Conservation (phyloP, 2,797 vertebrate species). For the Lepilemur septentrionalis region DNA sequence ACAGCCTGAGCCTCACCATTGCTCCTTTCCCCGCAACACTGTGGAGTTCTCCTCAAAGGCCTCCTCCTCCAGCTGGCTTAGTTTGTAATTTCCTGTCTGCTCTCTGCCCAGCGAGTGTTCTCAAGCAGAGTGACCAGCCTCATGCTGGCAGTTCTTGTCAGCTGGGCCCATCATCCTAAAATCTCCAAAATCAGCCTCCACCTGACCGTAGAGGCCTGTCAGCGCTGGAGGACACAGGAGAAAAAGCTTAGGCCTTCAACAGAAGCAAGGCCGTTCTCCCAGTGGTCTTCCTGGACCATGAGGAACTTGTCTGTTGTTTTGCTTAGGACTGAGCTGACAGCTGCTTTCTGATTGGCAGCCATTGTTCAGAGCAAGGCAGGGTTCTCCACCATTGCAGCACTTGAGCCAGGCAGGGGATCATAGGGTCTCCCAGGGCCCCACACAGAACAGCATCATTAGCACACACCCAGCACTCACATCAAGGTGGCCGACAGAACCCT, state of each 20-base stretch:
- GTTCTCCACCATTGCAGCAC: fast-evolving
- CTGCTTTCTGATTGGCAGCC: background rate
- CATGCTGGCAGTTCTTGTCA: fast-evolving
- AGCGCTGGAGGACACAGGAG: fast-evolving
- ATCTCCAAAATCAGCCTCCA: background rate
- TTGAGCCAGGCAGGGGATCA: background rate
- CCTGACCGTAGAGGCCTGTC: fast-evolving
- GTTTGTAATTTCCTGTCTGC: background rate
- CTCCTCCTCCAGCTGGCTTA: too few relatives aligned
- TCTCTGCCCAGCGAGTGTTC: background rate
- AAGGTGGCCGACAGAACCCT: background rate
- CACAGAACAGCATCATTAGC: fast-evolving
- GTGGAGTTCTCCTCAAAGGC: background rate
- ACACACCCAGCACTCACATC: fast-evolving
- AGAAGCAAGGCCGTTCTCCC: background rate
- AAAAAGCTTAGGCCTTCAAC: background rate
- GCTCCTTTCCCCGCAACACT: background rate
- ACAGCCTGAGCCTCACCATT: background rate
- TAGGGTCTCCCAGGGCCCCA: background rate
- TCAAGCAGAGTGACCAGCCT: background rate
- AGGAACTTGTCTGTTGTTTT: background rate
- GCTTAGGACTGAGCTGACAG: background rate
- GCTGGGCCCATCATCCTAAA: background rate
- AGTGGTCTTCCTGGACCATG: background rate
- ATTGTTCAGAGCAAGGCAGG: fast-evolving